A percentile compares a stretch with the other conserved stretches of the same genome.
Conservation (phyloP, 2,797 vertebrate species). For the Cryptoblepharus egeriae region DNA sequence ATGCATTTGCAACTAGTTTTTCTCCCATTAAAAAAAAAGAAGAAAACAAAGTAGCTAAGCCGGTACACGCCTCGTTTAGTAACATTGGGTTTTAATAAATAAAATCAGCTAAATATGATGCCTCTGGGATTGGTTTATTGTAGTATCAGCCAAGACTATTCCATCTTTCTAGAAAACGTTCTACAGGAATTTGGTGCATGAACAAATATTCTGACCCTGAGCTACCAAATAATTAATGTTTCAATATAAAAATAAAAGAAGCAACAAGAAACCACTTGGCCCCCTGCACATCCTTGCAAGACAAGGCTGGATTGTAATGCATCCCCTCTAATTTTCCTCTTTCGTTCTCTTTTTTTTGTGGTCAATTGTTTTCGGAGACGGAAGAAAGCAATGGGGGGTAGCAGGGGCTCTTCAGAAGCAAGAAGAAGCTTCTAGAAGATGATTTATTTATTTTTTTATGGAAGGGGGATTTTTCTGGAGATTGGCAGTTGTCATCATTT, state of each 20-base stretch:
- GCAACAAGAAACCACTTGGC: background rate
- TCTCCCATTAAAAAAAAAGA: slow-evolving; percentile 59
- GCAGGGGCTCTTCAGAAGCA: slow-evolving; percentile 57
- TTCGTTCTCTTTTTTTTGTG: slow-evolving; percentile 40
- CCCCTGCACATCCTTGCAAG: slow-evolving; percentile 54
- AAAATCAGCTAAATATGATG: slow-evolving; percentile 77
- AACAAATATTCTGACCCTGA: slow-evolving; percentile 77
- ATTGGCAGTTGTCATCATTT: slow-evolving; percentile 15
- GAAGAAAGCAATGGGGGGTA: slow-evolving; percentile 40
- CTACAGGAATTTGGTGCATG: slow-evolving; percentile 74
- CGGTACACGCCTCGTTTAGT: slow-evolving; percentile 76
- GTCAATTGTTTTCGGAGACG: slow-evolving; percentile 30
- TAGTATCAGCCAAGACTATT: slow-evolving; percentile 74
- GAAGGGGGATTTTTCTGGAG: slow-evolving; percentile 65
- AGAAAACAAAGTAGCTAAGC: slow-evolving; percentile 49
- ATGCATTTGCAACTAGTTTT: slow-evolving; percentile 70
- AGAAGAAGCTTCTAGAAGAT: slow-evolving; percentile 61
- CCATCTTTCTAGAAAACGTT: slow-evolving; percentile 64
- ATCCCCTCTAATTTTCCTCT: slow-evolving; percentile 20
- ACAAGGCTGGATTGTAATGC: slow-evolving; percentile 63
- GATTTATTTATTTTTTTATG: background rate
- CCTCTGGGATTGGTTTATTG: slow-evolving; percentile 59
- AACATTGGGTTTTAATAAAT: slow-evolving; percentile 82
- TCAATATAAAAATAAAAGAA: slow-evolving; percentile 78
- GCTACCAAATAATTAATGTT: slow-evolving; percentile 77